phyloP scores from a whole-genome alignment of 2,113 vertebrate species.

The Toxotes chatareus region DNA sequence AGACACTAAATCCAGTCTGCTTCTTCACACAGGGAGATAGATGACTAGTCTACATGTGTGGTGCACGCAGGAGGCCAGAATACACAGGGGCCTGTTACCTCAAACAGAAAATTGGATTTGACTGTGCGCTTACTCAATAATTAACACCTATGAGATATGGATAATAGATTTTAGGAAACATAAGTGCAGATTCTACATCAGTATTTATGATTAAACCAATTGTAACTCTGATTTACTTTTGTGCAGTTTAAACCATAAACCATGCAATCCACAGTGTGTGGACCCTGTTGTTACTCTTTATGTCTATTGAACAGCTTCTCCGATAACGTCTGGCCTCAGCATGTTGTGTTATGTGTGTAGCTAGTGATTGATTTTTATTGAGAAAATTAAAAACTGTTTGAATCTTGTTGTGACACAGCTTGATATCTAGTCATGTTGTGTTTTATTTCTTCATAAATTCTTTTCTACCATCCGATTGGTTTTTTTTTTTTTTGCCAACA shows the following conservation, averaged over 20 bases:
- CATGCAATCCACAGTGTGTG: not conserved
- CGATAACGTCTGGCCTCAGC: not conserved
- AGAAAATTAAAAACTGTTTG: not conserved
- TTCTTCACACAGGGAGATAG: constrained; percentile 56
- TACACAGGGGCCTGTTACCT: constrained; percentile 50
- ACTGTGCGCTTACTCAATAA: constrained; percentile 22
- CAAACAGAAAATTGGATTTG: constrained; percentile 26
- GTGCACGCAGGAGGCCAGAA: constrained; percentile 47
- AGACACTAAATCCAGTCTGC: constrained; percentile 76
- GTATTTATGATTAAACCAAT: constrained; percentile 14
- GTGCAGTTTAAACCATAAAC: not conserved
- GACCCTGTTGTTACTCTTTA: not conserved
- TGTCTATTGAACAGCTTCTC: not conserved
- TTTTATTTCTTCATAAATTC: not conserved
- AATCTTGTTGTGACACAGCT: not conserved
- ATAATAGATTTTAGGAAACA: not conserved
- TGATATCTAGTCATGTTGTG: not conserved
- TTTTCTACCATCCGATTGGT: not conserved
- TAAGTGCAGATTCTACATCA: not conserved
- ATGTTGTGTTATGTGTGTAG: not conserved
- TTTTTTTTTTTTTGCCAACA: not conserved
- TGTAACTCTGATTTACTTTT: not conserved
- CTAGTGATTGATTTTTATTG: not conserved
- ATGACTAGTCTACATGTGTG: constrained; percentile 72
- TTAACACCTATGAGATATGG: constrained; percentile 7